These are phyloP conservation scores for Bufo bufo DNA, from an alignment of 2,113 vertebrate species.

Conservation along the genomic window DNA sequence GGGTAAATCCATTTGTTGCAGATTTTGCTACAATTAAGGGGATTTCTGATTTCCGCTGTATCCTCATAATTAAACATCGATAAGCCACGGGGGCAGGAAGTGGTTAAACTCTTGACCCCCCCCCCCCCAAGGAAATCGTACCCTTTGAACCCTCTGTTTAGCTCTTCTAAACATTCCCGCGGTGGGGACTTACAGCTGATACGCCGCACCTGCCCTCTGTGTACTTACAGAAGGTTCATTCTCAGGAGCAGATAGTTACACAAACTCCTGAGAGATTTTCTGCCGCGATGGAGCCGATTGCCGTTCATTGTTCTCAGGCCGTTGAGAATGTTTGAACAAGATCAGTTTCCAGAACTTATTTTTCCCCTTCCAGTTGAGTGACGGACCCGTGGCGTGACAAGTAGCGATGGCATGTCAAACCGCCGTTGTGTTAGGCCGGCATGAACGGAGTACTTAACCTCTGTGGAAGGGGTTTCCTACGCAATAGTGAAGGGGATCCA, in stretches of 20 bases:
- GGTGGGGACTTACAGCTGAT: background rate
- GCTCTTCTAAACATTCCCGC: background rate
- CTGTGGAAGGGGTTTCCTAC: background rate
- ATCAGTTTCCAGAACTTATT: background rate
- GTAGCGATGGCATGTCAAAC: background rate
- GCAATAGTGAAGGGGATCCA: no score
- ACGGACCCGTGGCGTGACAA: background rate
- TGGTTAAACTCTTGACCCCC: no score
- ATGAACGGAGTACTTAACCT: background rate
- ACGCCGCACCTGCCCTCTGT: background rate
- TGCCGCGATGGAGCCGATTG: background rate
- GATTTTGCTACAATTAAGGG: no score
- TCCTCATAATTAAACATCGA: no score
- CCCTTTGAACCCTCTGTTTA: background rate
- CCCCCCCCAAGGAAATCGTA: background rate
- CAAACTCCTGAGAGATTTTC: background rate
- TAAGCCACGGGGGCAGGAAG: no score
- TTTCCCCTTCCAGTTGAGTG: background rate
- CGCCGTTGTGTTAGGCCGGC: background rate
- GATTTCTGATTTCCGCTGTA: no score
- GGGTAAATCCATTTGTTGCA: no score
- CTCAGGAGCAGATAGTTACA: conserved; percentile 3
- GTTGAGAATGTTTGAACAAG: conserved; percentile 29
- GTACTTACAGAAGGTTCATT: background rate
- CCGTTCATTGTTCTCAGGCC: background rate